These are phyloP conservation scores for Pristis pectinata DNA, from an alignment of 2,797 vertebrate species.

Conservation along the genomic window DNA sequence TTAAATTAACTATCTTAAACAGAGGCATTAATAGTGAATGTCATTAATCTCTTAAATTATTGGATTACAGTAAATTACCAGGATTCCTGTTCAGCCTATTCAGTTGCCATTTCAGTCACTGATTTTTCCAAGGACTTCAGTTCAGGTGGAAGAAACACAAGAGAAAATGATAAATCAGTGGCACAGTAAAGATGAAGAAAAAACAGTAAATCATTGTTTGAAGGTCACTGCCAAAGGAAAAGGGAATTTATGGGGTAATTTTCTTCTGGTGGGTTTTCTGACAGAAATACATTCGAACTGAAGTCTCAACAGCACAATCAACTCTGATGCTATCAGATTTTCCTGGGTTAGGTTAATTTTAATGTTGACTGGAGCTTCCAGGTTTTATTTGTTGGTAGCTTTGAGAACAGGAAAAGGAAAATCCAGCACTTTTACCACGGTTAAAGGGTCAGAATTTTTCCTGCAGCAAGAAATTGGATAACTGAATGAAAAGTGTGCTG, in stretches of 20 bases:
- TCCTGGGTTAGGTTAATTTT: background rate
- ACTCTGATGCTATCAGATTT: background rate
- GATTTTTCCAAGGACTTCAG: background rate
- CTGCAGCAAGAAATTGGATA: background rate
- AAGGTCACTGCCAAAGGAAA: background rate
- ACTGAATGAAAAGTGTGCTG: background rate
- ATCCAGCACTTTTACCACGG: background rate
- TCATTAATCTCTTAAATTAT: background rate
- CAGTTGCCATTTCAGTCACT: background rate
- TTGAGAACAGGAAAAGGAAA: background rate
- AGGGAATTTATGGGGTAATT: background rate
- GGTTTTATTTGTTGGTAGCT: background rate
- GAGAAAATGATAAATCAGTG: background rate
- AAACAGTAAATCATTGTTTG: background rate
- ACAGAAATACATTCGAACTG: background rate
- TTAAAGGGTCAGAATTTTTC: background rate
- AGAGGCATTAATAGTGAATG: background rate
- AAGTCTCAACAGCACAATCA: background rate
- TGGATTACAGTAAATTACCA: background rate
- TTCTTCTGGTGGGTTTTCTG: background rate
- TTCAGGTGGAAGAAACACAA: background rate
- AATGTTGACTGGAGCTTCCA: background rate
- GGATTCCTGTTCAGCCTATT: no score
- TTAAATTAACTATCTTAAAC: conserved; percentile 9
- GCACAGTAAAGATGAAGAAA: background rate